Percentiles rank a stretch among this genome's conserved stretches.
These are phyloP conservation scores for Falco novaeseelandiae DNA, from an alignment of 2,797 vertebrate genomes.

Conservation along the genomic window DNA sequence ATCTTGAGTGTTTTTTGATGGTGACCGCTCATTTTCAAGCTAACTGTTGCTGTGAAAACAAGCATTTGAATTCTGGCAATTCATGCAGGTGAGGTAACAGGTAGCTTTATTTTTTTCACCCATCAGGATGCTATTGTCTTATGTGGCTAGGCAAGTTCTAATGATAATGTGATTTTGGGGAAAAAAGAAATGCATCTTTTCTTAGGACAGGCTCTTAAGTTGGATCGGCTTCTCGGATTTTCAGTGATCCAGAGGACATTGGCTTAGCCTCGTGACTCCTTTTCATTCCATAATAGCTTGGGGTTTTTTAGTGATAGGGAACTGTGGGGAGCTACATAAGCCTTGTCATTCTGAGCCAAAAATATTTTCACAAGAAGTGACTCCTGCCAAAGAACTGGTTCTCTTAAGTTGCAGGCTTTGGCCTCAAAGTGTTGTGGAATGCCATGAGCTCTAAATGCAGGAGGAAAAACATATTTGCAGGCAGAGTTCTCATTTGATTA, in stretches of 20 bases:
- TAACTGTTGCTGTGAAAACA: background rate
- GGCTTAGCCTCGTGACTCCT: background rate
- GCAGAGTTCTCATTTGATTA: background rate
- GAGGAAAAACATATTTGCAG: constrained; percentile 32
- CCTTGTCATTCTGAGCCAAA: constrained; percentile 2
- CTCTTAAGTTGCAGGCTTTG: constrained; percentile 5
- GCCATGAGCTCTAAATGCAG: background rate
- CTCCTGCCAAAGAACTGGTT: constrained; percentile 17
- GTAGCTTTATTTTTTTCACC: background rate
- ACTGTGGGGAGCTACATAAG: background rate
- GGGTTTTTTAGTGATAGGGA: constrained; percentile 28
- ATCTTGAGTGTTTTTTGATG: background rate
- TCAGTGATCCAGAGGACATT: background rate
- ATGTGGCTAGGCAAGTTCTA: background rate
- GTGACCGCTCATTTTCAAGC: background rate
- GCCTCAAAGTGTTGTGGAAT: constrained; percentile 54
- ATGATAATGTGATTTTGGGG: background rate
- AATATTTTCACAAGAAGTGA: constrained; percentile 12
- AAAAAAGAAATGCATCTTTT: background rate
- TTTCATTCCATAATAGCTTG: constrained; percentile 7
- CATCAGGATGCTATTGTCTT: background rate
- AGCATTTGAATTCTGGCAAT: background rate
- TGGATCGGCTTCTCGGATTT: background rate
- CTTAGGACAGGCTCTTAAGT: background rate
- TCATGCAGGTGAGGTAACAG: background rate